A percentile compares a stretch with the other conserved stretches of the same genome.
Evolutionary conservation across 2,888 invertebrate species (phyloP).

Genomic region (Helicoverpa assulta): DNA sequence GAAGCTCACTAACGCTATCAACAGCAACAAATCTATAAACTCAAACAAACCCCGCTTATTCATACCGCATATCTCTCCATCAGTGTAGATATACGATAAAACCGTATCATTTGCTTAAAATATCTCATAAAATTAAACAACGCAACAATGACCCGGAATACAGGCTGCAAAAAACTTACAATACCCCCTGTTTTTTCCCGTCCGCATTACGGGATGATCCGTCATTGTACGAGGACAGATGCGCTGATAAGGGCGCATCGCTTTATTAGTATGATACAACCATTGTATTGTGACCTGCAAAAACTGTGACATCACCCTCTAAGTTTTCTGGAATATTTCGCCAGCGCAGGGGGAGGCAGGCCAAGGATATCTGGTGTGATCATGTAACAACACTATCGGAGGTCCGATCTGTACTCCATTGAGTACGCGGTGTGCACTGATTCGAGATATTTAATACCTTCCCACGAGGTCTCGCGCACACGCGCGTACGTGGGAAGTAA

Average conservation of each 20-base stretch:
- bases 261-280: slow-evolving; percentile 84
- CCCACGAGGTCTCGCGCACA: slow-evolving; percentile 85
- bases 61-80: slow-evolving; percentile 72
- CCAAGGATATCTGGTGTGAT: slow-evolving; percentile 70
- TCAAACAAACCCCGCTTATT: slow-evolving; percentile 64
- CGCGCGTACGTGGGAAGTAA: slow-evolving; percentile 78
- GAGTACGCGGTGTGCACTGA: slow-evolving; percentile 79
- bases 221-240: slow-evolving; percentile 87
- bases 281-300: slow-evolving; percentile 69
- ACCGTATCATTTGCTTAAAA: slow-evolving; percentile 90
- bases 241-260: slow-evolving; percentile 86
- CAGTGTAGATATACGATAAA: slow-evolving; percentile 79
- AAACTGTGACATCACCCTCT: slow-evolving; percentile 36
- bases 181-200: slow-evolving; percentile 79
- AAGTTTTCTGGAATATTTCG: slow-evolving; percentile 23
- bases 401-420: slow-evolving; percentile 82
- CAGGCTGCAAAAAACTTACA: slow-evolving; percentile 79
- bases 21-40: slow-evolving; percentile 60
- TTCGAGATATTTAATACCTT: slow-evolving; percentile 86
- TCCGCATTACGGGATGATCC: slow-evolving; percentile 89
- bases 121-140: slow-evolving; percentile 88
- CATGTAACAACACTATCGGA: slow-evolving; percentile 78
- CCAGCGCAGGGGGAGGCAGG: slow-evolving; percentile 64
- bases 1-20: slow-evolving; percentile 38
- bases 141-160: slow-evolving; percentile 85